A percentile compares a stretch with the other conserved stretches of the same genome.
phyloP scores from a whole-genome alignment of 2,113 vertebrate species.

The Nymphicus hollandicus region DNA sequence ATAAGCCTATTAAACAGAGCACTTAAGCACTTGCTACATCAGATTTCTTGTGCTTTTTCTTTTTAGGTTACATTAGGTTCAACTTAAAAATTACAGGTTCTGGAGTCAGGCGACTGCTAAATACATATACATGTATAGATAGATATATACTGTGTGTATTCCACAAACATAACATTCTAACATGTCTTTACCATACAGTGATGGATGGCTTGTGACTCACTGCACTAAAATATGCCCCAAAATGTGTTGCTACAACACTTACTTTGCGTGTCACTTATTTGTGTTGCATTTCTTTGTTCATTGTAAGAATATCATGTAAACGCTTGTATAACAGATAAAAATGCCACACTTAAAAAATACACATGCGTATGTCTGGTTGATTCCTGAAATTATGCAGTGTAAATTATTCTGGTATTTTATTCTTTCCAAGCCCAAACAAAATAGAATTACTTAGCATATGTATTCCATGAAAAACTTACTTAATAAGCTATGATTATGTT shows the following conservation, averaged over 20 bases:
- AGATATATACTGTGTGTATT: background rate
- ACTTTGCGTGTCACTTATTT: background rate
- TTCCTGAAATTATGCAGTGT: background rate
- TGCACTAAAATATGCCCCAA: background rate
- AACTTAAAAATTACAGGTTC: background rate
- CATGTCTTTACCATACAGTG: background rate
- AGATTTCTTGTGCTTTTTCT: background rate
- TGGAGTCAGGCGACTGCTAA: background rate
- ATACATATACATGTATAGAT: background rate
- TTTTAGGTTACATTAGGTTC: background rate
- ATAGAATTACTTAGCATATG: background rate
- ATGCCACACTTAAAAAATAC: background rate
- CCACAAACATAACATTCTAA: background rate
- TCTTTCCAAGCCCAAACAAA: background rate
- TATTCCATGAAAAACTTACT: background rate
- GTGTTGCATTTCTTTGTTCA: background rate
- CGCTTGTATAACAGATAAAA: background rate
- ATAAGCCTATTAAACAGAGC: slow-evolving; percentile 34
- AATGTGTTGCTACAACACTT: background rate
- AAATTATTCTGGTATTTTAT: background rate
- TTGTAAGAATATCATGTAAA: background rate
- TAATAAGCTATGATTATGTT: background rate
- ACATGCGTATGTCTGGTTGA: background rate
- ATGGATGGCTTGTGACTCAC: background rate
- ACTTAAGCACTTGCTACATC: slow-evolving; percentile 26